A percentile compares a stretch with the other conserved stretches of the same genome.
phyloP scores from a whole-genome alignment of 23 tunicate genomes.

The Oikopleura vanhoeffeni region DNA sequence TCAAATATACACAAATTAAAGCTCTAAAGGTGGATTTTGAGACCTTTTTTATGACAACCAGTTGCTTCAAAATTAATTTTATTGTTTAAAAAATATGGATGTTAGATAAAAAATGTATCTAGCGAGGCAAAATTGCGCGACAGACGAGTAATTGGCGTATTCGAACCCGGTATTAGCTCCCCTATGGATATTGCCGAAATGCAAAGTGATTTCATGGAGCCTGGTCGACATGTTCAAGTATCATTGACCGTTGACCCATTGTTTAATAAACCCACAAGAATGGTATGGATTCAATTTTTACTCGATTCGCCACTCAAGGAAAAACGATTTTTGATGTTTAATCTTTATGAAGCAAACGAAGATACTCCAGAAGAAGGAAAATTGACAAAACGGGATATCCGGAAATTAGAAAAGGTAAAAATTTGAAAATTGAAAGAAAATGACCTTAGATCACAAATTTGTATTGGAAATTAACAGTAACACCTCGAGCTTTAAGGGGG shows the following conservation, averaged over 20 bases:
- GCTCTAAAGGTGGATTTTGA: no score
- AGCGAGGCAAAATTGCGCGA: not conserved
- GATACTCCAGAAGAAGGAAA: not conserved
- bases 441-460: no score
- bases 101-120: no score
- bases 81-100: no score
- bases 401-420: not conserved
- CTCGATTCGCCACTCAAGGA: not conserved
- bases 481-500: no score
- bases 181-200: not conserved
- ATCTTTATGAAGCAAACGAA: not conserved
- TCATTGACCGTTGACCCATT: not conserved
- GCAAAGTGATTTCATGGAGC: not conserved
- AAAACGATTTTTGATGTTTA: not conserved
- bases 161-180: not conserved
- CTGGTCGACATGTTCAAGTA: not conserved
- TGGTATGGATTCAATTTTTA: slow-evolving; percentile 4
- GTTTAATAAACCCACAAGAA: not conserved
- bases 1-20: no score
- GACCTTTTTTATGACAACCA: no score
- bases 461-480: no score
- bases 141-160: not conserved
- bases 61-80: no score
- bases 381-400: not conserved
- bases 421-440: not conserved